Base-by-base conservation (phyloP, 37 sponge, comb jelly and placozoan species). In the Crambe crambe region DNA sequence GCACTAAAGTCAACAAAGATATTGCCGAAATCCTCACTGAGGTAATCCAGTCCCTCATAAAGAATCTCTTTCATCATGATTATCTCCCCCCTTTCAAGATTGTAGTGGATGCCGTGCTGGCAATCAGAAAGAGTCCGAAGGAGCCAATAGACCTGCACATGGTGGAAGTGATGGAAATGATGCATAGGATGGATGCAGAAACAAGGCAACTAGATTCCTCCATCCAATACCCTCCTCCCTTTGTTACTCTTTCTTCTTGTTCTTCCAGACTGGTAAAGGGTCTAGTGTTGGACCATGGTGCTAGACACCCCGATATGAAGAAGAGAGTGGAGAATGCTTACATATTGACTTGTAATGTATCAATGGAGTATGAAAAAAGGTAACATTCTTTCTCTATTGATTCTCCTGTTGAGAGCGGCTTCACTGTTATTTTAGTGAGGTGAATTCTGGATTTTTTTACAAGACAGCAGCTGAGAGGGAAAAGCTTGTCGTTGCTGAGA, bases 121-220 rank as follows among this genome's bases (percentile, higher is more conserved):
- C 99, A 10, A 83, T 99, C 23, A 58, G 71, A 20, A 86, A 85
- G 80, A 56, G 81, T 26, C 75, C 54, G 22, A 88, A 73, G 5
- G 82, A 90, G 70, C 89, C 95, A 59, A 87, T 99, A 34, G 99
- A 99, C 83, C 93, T 99, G 43, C 97, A 96, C 85, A 99, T 99
- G 99, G 97, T 99, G n/a, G 97, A 99, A 83, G 83, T 96, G 66
- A 96, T 99, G 99, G 70, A 91, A 71, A 98, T 98, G 99, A 85
- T 84, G 82, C 99, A 99, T 74, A 94, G 89, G 77, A 88, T 94
- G 30, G 97, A 96, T 74, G 87, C 89, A 42, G 99, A 99, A 70
- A 99, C 99, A 37, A 84, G 57, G 96, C 89, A 41, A 31, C 6
- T 47, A 47, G 12, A 47, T 12, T 47, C 51, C 51, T 12, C 51